phyloP scores from a whole-genome alignment of 2,113 vertebrate genomes.

The Callithrix jacchus region DNA sequence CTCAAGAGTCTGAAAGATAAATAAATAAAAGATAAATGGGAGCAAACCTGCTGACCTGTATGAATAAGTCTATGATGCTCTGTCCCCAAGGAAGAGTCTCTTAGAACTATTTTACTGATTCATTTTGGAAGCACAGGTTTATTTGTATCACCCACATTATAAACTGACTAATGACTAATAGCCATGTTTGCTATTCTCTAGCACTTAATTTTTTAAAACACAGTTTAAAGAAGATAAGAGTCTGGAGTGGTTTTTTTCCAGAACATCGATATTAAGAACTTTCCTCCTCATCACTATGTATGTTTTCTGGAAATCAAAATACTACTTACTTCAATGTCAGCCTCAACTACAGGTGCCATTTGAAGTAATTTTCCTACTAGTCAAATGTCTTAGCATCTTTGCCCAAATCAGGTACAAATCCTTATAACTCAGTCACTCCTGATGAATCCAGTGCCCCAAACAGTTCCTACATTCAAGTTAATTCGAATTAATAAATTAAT shows the following conservation, averaged over 20 bases:
- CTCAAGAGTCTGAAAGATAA: not conserved
- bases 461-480: not conserved
- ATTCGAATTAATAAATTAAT: not conserved
- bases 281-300: not conserved
- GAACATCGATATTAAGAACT: not conserved
- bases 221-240: not conserved
- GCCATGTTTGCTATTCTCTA: not conserved
- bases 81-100: not conserved
- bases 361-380: not conserved
- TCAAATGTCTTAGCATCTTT: not conserved
- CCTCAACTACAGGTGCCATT: not conserved
- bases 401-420: not conserved
- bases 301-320: slow-evolving; percentile 1
- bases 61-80: not conserved
- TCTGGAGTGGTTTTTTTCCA: not conserved
- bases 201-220: not conserved
- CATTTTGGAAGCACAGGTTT: not conserved
- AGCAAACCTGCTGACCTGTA: not conserved
- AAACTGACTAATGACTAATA: not conserved
- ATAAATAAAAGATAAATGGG: not conserved
- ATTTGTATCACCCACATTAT: not conserved
- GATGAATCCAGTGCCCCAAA: not conserved
- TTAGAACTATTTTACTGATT: not conserved
- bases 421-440: not conserved
- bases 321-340: not conserved